These are phyloP conservation scores for Telmatochromis brichardi DNA, from an alignment of 2,113 vertebrate genomes.

Conservation along the genomic window DNA sequence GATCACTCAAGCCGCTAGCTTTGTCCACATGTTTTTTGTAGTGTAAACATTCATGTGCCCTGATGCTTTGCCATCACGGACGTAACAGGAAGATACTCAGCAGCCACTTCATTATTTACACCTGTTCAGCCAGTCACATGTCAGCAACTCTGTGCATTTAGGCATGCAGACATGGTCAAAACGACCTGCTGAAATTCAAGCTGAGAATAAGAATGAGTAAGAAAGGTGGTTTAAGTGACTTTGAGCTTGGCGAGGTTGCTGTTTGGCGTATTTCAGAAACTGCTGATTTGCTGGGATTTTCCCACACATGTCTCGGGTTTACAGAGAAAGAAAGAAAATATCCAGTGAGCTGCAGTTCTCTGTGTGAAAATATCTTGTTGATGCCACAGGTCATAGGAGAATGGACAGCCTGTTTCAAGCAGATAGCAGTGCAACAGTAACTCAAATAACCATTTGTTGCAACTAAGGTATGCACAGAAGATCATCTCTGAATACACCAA, in stretches of 20 bases:
- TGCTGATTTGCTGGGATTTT: background rate
- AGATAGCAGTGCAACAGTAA: background rate
- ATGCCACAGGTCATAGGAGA: background rate
- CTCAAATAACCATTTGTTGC: background rate
- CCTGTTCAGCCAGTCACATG: background rate
- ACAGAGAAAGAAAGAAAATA: background rate
- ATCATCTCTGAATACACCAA: background rate
- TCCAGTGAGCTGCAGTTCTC: background rate
- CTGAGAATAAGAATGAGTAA: background rate
- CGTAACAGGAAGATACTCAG: background rate
- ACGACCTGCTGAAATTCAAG: background rate
- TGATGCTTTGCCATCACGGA: background rate
- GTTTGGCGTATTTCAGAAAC: background rate
- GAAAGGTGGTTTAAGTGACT: background rate
- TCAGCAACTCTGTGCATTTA: background rate
- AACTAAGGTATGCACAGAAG: background rate
- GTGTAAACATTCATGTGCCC: background rate
- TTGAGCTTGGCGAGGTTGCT: background rate
- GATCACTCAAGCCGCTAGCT: background rate
- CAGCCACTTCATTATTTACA: background rate
- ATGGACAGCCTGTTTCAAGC: background rate
- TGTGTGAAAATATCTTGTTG: background rate
- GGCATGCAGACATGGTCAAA: background rate
- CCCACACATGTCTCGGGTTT: background rate
- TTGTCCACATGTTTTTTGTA: background rate